Conservation (phyloP, 2,113 vertebrate genomes). For the Menura novaehollandiae region DNA sequence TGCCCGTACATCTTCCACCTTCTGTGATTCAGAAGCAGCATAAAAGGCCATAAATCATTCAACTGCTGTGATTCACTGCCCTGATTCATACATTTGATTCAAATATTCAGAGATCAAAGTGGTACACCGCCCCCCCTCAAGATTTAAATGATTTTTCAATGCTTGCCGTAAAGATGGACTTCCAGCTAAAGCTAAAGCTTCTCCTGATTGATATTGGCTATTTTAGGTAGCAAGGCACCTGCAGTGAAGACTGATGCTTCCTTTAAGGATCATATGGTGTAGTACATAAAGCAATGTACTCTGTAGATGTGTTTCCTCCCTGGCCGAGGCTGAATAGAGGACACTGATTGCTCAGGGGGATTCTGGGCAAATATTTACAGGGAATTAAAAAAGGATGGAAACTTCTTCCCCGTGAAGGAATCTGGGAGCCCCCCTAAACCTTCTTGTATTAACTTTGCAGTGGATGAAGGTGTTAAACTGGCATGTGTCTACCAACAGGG, state of each 20-base stretch:
- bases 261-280: not conserved
- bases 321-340: not conserved
- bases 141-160: not conserved
- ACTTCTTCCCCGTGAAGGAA: not conserved
- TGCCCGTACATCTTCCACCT: not conserved
- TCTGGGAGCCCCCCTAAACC: not conserved
- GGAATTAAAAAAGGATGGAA: not conserved
- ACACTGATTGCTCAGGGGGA: not conserved
- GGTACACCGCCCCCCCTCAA: not conserved
- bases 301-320: not conserved
- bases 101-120: not conserved
- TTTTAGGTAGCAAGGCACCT: not conserved
- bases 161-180: not conserved
- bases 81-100: not conserved
- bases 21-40: not conserved
- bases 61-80: not conserved
- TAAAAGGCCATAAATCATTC: not conserved
- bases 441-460: constrained; percentile 29
- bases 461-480: constrained; percentile 55
- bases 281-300: not conserved
- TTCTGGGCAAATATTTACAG: not conserved
- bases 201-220: not conserved
- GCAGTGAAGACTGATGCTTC: not conserved
- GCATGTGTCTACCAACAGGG: constrained; percentile 50
- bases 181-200: not conserved